Conservation (phyloP, 1,140 invertebrate genomes). For the Triops longicaudatus region DNA sequence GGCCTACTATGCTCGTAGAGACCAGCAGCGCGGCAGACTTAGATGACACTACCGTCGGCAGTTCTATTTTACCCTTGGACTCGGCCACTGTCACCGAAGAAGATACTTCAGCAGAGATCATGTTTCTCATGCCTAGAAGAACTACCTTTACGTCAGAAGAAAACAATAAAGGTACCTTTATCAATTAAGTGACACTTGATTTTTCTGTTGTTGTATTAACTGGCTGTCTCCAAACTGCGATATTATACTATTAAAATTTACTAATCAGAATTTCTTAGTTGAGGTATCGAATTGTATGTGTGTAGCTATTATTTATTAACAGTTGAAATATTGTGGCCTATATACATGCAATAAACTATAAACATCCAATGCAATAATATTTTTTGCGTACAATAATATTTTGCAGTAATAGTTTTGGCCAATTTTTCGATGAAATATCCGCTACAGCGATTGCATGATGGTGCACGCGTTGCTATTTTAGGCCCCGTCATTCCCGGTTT, state of each 20-base stretch:
- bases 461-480: background rate
- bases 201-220: background rate
- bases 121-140: conserved; percentile 4
- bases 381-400: too few relatives aligned
- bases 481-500: background rate
- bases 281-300: background rate
- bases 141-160: background rate
- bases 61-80: conserved; percentile 29
- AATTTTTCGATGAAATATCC: background rate
- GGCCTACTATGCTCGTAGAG: conserved; percentile 16
- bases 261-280: background rate
- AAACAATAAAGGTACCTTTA: background rate
- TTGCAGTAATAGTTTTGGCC: background rate
- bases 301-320: background rate
- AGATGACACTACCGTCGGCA: conserved; percentile 29
- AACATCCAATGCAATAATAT: background rate
- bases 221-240: background rate
- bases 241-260: background rate
- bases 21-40: background rate
- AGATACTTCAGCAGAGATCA: conserved; percentile 20
- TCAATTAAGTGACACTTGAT: background rate
- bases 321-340: background rate
- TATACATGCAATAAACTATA: background rate
- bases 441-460: background rate
- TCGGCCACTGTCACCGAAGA: conserved; percentile 5